Base-by-base conservation (phyloP, 2,888 invertebrate species). In the Ernsta delagoae region DNA sequence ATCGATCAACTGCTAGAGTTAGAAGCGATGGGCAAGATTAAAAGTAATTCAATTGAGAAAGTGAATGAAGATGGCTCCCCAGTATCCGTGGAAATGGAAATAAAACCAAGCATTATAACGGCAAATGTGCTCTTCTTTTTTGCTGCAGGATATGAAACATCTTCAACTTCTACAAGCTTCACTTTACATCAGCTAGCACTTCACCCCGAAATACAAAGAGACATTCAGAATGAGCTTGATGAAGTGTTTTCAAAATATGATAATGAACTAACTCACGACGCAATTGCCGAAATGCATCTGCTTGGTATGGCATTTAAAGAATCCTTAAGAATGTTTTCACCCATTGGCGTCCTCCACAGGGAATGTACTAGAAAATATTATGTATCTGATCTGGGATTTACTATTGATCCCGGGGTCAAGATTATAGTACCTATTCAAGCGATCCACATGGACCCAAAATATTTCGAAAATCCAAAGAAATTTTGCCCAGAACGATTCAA, bases 201-300 rank as follows among this genome's bases (percentile, higher is more conserved):
- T 34, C 71, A 86, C 68, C 83, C 82, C 5, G 78, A 83, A 6
- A 74, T 83, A 16, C 88, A 88, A 71, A 70, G 75, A 3, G 80
- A 77, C 62, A 75, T 83, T 5, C 82, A 83, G 66, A 66, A 78
- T 12, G 85, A 89, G 74, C 78, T 88, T 36, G 84, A 82, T 64
- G 63, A 11, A 9, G 75, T 79, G 5, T 70, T 83, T 43, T 63
- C 65, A 9, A 78, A 78, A 72, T 70, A 81, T 62, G 64, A 78
- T 57, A 73, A 77, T 34, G 76, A 77, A 61, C 60, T 82, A 9
- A 75, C 73, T 24, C 81, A 79, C 36, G 81, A 82, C 8, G 75
- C 78, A 12, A 67, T 83, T 5, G 75, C 70, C 39, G 77, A 79
- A 48, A 75, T 83, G 77, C 65, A 62, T 5, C 75, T 74, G 4